Evolutionary conservation across 2,888 invertebrate species (phyloP).

Genomic region (Eucera pruinosa): DNA sequence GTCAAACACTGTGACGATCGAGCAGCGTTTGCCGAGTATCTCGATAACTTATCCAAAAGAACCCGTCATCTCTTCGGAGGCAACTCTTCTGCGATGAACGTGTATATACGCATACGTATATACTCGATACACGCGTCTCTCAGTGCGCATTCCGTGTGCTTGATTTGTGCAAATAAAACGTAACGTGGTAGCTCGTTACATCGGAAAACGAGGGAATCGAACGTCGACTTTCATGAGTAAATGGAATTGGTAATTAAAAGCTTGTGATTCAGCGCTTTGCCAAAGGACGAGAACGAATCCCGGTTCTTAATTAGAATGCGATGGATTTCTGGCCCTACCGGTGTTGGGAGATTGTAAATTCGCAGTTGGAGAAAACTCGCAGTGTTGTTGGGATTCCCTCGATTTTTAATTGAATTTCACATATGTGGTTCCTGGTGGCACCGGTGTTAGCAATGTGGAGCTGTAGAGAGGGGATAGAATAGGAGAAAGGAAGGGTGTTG

Average conservation of each 20-base stretch:
- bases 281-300: neutral
- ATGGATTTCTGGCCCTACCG: neutral
- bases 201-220: neutral
- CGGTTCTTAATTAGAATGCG: conserved; percentile 17
- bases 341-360: neutral
- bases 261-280: neutral
- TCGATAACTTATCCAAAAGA: neutral
- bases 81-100: no score
- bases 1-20: conserved; percentile 37
- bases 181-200: neutral
- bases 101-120: no score
- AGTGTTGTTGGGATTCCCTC: neutral
- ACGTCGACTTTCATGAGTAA: conserved; percentile 28
- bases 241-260: conserved; percentile 28
- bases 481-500: no score
- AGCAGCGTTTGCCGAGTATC: conserved; percentile 25
- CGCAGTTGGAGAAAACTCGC: neutral
- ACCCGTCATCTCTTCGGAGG: neutral
- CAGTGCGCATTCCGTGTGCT: no score
- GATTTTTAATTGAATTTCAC: neutral
- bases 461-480: no score
- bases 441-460: no score
- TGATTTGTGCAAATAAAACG: neutral
- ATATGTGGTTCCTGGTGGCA: no score
- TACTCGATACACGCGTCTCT: neutral